Conservation (phyloP, 2,113 vertebrate species). For the Uropsilus gracilis region DNA sequence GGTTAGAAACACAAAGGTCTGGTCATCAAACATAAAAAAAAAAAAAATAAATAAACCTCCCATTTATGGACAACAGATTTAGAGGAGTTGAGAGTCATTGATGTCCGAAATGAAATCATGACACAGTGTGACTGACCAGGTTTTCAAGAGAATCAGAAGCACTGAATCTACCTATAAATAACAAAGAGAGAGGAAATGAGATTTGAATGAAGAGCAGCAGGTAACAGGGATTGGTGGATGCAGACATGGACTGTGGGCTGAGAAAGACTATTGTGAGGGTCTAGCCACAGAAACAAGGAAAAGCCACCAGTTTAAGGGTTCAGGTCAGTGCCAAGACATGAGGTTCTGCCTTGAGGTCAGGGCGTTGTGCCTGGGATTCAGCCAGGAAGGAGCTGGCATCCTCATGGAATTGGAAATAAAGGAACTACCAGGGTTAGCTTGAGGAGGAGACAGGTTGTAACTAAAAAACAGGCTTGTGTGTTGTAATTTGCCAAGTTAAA, state of each 20-base stretch:
- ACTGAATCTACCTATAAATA: background rate
- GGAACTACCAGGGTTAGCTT: background rate
- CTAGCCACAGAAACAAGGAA: background rate
- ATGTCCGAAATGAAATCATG: background rate
- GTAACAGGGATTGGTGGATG: background rate
- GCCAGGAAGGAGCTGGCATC: constrained; percentile 21
- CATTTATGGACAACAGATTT: background rate
- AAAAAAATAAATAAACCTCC: too few species aligned
- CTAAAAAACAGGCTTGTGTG: background rate
- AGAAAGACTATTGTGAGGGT: background rate
- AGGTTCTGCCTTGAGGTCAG: background rate
- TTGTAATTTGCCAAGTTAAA: constrained; percentile 13
- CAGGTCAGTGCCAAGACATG: background rate
- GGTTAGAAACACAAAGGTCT: constrained; percentile 19
- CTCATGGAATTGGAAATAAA: constrained; percentile 25
- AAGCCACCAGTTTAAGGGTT: background rate
- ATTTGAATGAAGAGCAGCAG: constrained; percentile 4
- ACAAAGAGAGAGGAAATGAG: background rate
- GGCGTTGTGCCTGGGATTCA: background rate
- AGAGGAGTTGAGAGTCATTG: background rate
- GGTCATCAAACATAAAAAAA: background rate
- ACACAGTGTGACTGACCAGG: background rate
- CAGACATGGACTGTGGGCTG: background rate
- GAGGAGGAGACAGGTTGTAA: constrained; percentile 21
- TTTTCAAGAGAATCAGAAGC: background rate